Conservation (phyloP, 2,888 invertebrate species). For the Rhodophaea formosa region DNA sequence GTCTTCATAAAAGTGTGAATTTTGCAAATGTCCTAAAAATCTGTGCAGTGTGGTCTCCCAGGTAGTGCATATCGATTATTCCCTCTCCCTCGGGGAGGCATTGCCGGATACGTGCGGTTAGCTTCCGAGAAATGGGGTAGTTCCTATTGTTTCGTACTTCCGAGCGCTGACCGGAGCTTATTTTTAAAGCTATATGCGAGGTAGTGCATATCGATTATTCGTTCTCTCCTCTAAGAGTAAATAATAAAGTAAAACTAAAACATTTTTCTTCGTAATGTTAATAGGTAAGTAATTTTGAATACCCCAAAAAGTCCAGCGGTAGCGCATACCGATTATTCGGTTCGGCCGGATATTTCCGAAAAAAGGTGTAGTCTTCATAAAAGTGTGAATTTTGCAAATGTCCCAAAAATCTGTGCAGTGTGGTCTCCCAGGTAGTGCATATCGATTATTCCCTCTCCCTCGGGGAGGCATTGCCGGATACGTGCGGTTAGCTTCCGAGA, state of each 20-base stretch:
- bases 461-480: slow-evolving; percentile 35
- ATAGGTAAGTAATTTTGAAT: no score
- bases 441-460: slow-evolving; percentile 67
- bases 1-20: no score
- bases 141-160: slow-evolving; percentile 12
- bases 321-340: no score
- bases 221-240: no score
- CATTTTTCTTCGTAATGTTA: no score
- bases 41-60: slow-evolving; percentile 36
- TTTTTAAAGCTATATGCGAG: slow-evolving; percentile 28
- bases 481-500: slow-evolving; percentile 25
- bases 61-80: slow-evolving; percentile 72
- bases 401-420: slow-evolving; percentile 27
- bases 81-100: slow-evolving; percentile 50
- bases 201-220: slow-evolving; percentile 31
- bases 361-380: slow-evolving; percentile 13
- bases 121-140: slow-evolving; percentile 22
- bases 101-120: slow-evolving; percentile 24
- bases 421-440: slow-evolving; percentile 58
- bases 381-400: neutral
- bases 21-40: slow-evolving; percentile 29
- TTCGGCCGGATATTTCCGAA: neutral
- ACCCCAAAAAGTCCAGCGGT: no score
- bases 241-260: no score
- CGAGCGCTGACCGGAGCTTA: neutral